phyloP scores from a whole-genome alignment of 2,797 vertebrate species.

The Nannoperca obscura region DNA sequence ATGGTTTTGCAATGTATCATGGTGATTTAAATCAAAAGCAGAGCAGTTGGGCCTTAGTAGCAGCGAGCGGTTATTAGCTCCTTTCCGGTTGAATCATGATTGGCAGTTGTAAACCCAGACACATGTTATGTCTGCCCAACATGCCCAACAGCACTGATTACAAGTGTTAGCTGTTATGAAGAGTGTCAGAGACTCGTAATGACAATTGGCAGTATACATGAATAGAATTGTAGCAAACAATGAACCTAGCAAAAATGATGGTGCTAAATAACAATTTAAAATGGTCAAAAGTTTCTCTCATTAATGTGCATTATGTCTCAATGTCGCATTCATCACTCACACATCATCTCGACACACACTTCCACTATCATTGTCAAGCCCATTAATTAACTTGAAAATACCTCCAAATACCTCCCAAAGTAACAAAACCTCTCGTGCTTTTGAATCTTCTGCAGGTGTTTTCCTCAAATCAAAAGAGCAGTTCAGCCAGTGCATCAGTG shows the following conservation, averaged over 20 bases:
- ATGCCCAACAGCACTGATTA: conserved; percentile 15
- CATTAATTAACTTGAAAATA: no score
- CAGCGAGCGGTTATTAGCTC: conserved; percentile 44
- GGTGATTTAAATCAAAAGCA: background rate
- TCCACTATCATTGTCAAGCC: background rate
- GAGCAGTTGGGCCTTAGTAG: conserved; percentile 22
- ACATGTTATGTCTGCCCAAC: conserved; percentile 23
- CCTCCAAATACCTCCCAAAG: no score
- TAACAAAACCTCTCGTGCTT: background rate
- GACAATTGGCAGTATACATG: conserved; percentile 28
- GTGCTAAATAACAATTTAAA: background rate
- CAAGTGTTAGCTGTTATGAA: conserved; percentile 40
- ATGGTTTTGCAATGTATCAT: background rate
- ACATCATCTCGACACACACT: background rate
- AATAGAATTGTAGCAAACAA: conserved; percentile 19
- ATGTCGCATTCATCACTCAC: background rate
- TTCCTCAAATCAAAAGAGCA: background rate
- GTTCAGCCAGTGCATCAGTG: conserved; percentile 17
- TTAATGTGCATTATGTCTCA: background rate
- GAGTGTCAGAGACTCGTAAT: conserved; percentile 35
- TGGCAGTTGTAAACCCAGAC: conserved; percentile 55
- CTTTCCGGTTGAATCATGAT: conserved; percentile 34
- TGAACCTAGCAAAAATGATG: background rate
- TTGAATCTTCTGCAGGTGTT: background rate
- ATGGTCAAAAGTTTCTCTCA: background rate